Conservation (phyloP, 2,888 invertebrate genomes). For the Parascotia fuliginaria region DNA sequence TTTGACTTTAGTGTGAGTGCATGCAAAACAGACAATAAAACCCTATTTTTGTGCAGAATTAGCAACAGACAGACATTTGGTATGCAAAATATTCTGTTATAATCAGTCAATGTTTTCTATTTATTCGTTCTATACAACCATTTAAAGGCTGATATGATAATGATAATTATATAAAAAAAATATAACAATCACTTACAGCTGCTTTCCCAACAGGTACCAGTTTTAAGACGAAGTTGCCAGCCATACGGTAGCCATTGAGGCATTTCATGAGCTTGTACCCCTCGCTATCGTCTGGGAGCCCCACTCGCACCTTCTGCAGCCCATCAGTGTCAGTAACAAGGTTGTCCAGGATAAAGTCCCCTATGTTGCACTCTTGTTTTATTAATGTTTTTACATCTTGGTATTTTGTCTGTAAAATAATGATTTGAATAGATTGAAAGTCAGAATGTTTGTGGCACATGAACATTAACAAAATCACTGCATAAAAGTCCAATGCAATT, state of each 20-base stretch:
- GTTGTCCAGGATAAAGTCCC: slow-evolving; percentile 71
- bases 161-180: not conserved
- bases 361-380: slow-evolving; percentile 66
- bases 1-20: too few species aligned
- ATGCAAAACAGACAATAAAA: too few species aligned
- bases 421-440: too few species aligned
- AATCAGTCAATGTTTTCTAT: too few species aligned
- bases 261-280: slow-evolving; percentile 65
- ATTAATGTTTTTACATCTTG: slow-evolving; percentile 68
- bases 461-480: too few species aligned
- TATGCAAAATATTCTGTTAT: too few species aligned
- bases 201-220: slow-evolving; percentile 64
- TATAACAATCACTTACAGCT: slow-evolving; percentile 15
- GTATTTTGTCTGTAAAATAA: slow-evolving; percentile 64
- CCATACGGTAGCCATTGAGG: slow-evolving; percentile 64
- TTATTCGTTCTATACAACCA: too few species aligned
- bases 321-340: slow-evolving; percentile 58
- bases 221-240: slow-evolving; percentile 56
- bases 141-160: too few species aligned
- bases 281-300: slow-evolving; percentile 65
- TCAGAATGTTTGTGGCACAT: too few species aligned
- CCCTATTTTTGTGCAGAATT: too few species aligned
- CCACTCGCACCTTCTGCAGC: slow-evolving; percentile 69
- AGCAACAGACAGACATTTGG: too few species aligned
- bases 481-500: too few species aligned